These are phyloP conservation scores for Varanus komodoensis DNA, from an alignment of 2,113 vertebrate genomes.

Conservation along the genomic window DNA sequence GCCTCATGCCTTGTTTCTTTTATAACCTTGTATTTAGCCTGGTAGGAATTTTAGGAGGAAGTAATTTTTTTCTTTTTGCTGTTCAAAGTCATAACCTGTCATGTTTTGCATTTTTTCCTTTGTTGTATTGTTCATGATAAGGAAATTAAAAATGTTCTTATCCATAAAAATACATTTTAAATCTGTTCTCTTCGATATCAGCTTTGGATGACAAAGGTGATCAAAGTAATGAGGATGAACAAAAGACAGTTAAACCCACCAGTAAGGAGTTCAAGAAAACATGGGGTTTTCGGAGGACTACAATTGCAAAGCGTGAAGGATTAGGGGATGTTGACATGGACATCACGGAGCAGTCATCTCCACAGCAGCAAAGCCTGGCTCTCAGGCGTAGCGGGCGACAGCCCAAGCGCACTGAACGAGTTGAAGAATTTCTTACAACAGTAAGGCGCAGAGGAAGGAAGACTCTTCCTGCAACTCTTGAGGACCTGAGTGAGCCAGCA, in stretches of 20 bases:
- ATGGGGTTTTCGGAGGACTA: conserved; percentile 95
- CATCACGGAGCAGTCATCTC: conserved; percentile 64
- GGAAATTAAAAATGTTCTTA: background rate
- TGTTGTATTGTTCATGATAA: background rate
- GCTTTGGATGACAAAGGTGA: conserved; percentile 79
- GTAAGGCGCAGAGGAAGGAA: conserved; percentile 79
- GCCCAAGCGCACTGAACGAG: conserved; percentile 80
- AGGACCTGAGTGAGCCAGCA: conserved; percentile 79
- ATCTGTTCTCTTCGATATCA: conserved; percentile 56
- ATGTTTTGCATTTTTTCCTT: background rate
- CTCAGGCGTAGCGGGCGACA: conserved; percentile 83
- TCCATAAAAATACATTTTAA: background rate
- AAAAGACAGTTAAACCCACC: conserved; percentile 79
- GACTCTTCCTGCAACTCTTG: conserved; percentile 74
- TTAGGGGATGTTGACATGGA: conserved; percentile 81
- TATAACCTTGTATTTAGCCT: background rate
- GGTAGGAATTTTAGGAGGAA: background rate
- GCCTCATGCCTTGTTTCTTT: too few species aligned
- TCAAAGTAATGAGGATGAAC: conserved; percentile 76
- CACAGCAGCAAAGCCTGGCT: conserved; percentile 71
- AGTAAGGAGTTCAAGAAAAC: conserved; percentile 89
- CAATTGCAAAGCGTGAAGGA: conserved; percentile 89
- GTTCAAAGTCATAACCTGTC: background rate
- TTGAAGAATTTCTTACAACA: conserved; percentile 93
- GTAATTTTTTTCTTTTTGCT: background rate